Evolutionary conservation across 1,140 invertebrate genomes (phyloP).

Genomic region (Camponotus floridanus): DNA sequence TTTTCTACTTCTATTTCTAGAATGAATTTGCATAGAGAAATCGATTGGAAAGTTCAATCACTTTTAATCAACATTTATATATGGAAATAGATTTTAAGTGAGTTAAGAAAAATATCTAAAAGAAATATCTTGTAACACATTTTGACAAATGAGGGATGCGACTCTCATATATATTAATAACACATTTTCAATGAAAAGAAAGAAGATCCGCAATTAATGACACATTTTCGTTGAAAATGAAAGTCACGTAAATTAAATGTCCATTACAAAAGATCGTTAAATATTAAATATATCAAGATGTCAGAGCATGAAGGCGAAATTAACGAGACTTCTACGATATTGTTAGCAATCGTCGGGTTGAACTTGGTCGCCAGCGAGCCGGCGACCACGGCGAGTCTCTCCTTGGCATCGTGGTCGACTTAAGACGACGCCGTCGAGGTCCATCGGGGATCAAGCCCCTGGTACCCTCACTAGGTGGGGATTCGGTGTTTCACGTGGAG

Average conservation of each 20-base stretch:
- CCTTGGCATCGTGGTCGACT: constrained; percentile 54
- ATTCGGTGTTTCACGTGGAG: constrained; percentile 75
- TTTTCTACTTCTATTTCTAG: not conserved
- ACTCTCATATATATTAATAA: not conserved
- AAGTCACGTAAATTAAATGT: not conserved
- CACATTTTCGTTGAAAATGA: not conserved
- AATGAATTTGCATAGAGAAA: not conserved
- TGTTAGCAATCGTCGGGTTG: not conserved
- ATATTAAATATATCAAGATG: not conserved
- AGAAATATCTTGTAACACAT: not conserved
- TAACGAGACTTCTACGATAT: not conserved
- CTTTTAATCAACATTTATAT: not conserved
- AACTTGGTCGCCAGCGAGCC: constrained; percentile 39
- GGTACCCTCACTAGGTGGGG: constrained; percentile 44
- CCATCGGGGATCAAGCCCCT: constrained; percentile 54
- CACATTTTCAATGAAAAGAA: not conserved
- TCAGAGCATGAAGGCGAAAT: too few relatives aligned
- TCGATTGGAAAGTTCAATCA: constrained; percentile 10
- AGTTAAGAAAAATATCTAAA: not conserved
- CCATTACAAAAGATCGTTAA: not conserved
- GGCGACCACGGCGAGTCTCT: constrained; percentile 37
- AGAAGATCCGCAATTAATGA: not conserved
- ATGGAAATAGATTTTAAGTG: constrained; percentile 11
- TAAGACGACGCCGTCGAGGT: constrained; percentile 48
- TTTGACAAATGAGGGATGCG: not conserved